Percentiles rank a stretch among this genome's conserved stretches.
Evolutionary conservation across 2,888 invertebrate genomes (phyloP).

Genomic region (Leptarthrus brevirostris): DNA sequence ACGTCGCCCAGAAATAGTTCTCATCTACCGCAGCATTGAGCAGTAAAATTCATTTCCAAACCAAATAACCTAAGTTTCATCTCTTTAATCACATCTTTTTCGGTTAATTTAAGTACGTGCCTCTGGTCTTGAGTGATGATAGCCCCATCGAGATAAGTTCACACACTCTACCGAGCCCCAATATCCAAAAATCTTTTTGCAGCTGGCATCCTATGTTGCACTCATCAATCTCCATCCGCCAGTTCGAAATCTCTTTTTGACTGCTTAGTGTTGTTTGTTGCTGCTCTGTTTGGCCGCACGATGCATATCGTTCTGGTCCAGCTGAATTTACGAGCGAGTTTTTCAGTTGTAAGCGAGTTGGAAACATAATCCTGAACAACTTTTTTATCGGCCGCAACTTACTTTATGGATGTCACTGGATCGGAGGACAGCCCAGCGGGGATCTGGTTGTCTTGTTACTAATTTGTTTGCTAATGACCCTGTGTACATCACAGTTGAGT

Average conservation of each 20-base stretch:
- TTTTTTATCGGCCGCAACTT: conserved; percentile 16
- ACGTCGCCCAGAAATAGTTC: background rate
- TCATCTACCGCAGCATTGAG: background rate
- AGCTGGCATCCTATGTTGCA: conserved; percentile 16
- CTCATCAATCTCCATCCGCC: conserved; percentile 35
- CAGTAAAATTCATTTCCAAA: conserved; percentile 2
- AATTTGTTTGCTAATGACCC: conserved; percentile 43
- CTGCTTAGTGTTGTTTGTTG: background rate
- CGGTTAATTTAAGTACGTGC: conserved; percentile 25
- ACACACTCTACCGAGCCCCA: conserved; percentile 10
- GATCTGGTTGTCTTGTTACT: conserved; percentile 25
- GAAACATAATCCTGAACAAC: conserved; percentile 24
- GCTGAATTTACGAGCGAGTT: conserved; percentile 28
- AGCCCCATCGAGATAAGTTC: conserved; percentile 22
- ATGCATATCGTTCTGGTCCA: conserved; percentile 28
- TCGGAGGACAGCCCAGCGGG: background rate
- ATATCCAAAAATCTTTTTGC: conserved; percentile 7
- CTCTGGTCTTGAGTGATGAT: conserved; percentile 25
- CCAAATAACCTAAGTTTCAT: conserved; percentile 7
- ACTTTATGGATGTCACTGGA: background rate
- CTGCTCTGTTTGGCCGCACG: background rate
- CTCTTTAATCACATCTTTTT: conserved; percentile 7
- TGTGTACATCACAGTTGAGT: background rate
- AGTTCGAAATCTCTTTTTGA: background rate
- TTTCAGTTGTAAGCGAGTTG: conserved; percentile 28